These are phyloP conservation scores for Hippopotamus amphibius DNA, from an alignment of 2,113 vertebrate species.

Conservation along the genomic window DNA sequence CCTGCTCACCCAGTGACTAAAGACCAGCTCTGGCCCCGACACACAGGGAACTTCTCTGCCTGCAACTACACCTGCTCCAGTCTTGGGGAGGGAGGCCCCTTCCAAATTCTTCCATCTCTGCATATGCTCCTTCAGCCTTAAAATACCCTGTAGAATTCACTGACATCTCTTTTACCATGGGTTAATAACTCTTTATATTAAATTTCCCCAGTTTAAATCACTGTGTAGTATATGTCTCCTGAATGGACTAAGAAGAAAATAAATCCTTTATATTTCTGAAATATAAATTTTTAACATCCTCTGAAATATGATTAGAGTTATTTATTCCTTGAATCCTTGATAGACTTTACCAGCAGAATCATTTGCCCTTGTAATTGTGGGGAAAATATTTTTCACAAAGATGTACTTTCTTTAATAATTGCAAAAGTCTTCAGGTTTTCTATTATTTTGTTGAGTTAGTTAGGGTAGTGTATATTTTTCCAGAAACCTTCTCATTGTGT, in stretches of 20 bases:
- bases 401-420: background rate
- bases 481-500: background rate
- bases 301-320: background rate
- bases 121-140: background rate
- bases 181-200: background rate
- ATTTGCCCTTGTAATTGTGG: background rate
- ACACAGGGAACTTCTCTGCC: background rate
- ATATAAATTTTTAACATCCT: background rate
- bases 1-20: background rate
- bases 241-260: background rate
- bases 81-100: background rate
- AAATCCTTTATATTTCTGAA: background rate
- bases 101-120: background rate
- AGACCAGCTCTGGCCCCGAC: background rate
- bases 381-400: background rate
- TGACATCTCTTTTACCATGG: background rate
- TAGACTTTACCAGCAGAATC: background rate
- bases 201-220: background rate
- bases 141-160: background rate
- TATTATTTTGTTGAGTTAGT: background rate
- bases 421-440: background rate
- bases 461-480: background rate
- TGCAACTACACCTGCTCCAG: background rate
- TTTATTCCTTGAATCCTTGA: background rate
- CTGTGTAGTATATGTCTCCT: background rate